Conservation (phyloP, 2,888 invertebrate species). For the Eledona agricola region DNA sequence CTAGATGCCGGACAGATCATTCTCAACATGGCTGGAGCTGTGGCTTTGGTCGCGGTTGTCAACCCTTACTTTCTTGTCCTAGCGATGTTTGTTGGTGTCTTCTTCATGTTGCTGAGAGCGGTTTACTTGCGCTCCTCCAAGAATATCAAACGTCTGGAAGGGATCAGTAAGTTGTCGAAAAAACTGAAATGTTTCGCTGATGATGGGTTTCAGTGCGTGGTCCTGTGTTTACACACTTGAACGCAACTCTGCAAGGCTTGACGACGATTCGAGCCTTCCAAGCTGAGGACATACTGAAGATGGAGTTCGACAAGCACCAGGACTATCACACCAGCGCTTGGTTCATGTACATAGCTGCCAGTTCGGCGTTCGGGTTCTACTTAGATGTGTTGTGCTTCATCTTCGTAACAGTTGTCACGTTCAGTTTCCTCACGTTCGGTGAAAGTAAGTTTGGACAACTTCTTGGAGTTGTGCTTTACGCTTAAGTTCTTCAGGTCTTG, state of each 20-base stretch:
- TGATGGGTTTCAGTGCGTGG: conserved; percentile 82
- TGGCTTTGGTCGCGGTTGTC: conserved; percentile 66
- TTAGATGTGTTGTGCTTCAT: conserved; percentile 72
- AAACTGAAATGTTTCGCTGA: no score
- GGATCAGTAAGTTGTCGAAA: conserved; percentile 72
- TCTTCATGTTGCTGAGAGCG: conserved; percentile 71
- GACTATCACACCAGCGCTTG: conserved; percentile 74
- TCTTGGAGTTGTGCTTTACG: neutral
- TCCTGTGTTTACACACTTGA: conserved; percentile 85
- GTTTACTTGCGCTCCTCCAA: conserved; percentile 75
- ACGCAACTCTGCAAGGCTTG: conserved; percentile 80
- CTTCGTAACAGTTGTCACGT: conserved; percentile 72
- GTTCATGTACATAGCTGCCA: conserved; percentile 72
- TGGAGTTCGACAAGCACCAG: conserved; percentile 66
- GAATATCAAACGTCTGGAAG: conserved; percentile 74
- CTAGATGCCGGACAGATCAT: conserved; percentile 69
- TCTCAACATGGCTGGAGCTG: conserved; percentile 63
- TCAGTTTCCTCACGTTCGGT: conserved; percentile 68
- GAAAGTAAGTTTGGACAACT: conserved; percentile 55
- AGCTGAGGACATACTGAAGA: conserved; percentile 71
- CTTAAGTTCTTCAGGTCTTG: conserved; percentile 40
- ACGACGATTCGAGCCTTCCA: conserved; percentile 82
- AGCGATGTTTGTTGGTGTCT: conserved; percentile 65
- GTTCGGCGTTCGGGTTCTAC: conserved; percentile 73
- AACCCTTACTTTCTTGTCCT: conserved; percentile 64